Evolutionary conservation across 1,140 invertebrate species (phyloP).

Genomic region (Eriocheir sinensis): DNA sequence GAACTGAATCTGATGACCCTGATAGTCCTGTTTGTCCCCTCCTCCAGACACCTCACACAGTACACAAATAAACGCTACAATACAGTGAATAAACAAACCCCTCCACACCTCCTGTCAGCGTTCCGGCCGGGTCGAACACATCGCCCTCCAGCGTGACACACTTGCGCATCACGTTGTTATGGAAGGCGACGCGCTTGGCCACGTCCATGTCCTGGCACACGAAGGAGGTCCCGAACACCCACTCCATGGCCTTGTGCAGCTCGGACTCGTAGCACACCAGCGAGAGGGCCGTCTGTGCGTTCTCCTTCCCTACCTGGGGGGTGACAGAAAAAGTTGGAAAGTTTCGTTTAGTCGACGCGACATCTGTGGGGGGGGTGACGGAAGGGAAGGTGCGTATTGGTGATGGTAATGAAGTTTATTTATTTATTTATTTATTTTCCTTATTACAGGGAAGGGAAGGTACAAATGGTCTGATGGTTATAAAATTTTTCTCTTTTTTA

Average conservation of each 20-base stretch:
- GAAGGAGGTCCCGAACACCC: constrained; percentile 93
- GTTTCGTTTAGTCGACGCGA: neutral
- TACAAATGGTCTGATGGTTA: too few relatives aligned
- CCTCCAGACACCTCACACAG: too few relatives aligned
- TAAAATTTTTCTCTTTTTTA: neutral
- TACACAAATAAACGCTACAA: neutral
- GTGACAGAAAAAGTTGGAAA: neutral
- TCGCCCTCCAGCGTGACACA: constrained; percentile 97
- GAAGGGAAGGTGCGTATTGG: too few relatives aligned
- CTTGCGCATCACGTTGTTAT: constrained; percentile 88
- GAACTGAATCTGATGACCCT: too few relatives aligned
- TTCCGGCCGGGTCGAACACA: constrained; percentile 94
- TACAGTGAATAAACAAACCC: neutral
- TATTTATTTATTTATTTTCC: neutral
- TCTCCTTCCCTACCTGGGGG: constrained; percentile 87
- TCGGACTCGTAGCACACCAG: constrained; percentile 90
- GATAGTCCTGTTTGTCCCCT: too few relatives aligned
- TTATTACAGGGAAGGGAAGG: constrained; percentile 3
- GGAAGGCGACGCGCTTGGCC: constrained; percentile 89
- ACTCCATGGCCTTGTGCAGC: constrained; percentile 91
- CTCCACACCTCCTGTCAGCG: constrained; percentile 89
- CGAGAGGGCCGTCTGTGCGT: constrained; percentile 91
- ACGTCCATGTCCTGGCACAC: constrained; percentile 91
- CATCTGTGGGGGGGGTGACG: too few relatives aligned
- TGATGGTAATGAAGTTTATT: too few relatives aligned